Conservation (phyloP, 2,888 invertebrate genomes). For the Stenchaetothrips biformis region DNA sequence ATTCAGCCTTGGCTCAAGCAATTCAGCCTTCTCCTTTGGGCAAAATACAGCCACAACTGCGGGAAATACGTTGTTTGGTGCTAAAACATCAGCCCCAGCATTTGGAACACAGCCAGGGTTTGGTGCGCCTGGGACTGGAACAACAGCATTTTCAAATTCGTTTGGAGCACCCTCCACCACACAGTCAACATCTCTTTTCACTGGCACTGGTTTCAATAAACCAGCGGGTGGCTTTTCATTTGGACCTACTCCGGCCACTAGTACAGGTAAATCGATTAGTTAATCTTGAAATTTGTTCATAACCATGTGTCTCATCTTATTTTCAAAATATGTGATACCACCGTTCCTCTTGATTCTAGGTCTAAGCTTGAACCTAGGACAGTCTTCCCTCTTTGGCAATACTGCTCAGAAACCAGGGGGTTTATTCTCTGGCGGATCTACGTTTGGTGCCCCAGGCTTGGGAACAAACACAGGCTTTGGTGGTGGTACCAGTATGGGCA, state of each 20-base stretch:
- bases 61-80: slow-evolving; percentile 41
- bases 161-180: slow-evolving; percentile 39
- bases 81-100: slow-evolving; percentile 49
- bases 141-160: slow-evolving; percentile 39
- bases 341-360: slow-evolving; percentile 27
- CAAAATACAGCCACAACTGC: slow-evolving; percentile 45
- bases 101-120: slow-evolving; percentile 48
- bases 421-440: slow-evolving; percentile 50
- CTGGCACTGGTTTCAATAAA: slow-evolving; percentile 41
- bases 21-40: slow-evolving; percentile 47
- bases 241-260: slow-evolving; percentile 42
- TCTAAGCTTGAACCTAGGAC: slow-evolving; percentile 39
- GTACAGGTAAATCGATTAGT: slow-evolving; percentile 39
- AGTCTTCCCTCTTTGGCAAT: slow-evolving; percentile 49
- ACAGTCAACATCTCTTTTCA: slow-evolving; percentile 40
- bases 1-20: slow-evolving; percentile 41
- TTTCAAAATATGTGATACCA: no score
- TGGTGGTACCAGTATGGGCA: slow-evolving; percentile 38
- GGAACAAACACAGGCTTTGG: slow-evolving; percentile 44
- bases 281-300: neutral
- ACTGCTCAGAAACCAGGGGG: slow-evolving; percentile 49
- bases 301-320: neutral
- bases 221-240: slow-evolving; percentile 41
- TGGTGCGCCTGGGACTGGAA: slow-evolving; percentile 41
- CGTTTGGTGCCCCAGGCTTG: slow-evolving; percentile 45